These are phyloP conservation scores for Callinectes sapidus DNA, from an alignment of 2,888 invertebrate species.

Conservation along the genomic window DNA sequence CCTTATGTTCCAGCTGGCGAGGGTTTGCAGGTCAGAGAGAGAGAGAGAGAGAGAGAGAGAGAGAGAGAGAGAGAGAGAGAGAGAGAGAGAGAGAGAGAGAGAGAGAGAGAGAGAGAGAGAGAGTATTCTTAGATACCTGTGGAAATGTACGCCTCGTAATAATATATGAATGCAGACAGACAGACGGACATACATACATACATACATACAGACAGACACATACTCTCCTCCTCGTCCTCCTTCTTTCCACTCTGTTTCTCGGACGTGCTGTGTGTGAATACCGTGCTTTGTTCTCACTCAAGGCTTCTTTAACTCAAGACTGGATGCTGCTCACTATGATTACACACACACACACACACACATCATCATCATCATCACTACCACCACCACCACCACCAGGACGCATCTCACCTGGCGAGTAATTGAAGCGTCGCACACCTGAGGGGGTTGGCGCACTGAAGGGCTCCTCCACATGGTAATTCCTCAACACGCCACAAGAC, in stretches of 20 bases:
- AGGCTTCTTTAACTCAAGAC: neutral
- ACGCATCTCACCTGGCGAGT: neutral
- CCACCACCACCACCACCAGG: neutral
- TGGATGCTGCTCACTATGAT: neutral
- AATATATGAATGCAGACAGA: neutral
- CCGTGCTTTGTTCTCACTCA: neutral
- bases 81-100: neutral
- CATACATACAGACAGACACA: no score
- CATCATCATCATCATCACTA: no score
- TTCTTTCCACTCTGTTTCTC: neutral
- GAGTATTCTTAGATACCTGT: neutral
- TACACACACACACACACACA: neutral
- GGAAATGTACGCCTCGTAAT: neutral
- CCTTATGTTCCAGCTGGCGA: neutral
- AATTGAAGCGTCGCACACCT: neutral
- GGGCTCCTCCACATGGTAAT: neutral
- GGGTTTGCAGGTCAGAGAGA: neutral
- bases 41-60: neutral
- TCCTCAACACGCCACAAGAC: neutral
- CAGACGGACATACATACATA: no score
- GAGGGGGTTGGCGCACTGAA: neutral
- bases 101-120: slow-evolving; percentile 15
- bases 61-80: neutral
- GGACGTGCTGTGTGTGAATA: neutral
- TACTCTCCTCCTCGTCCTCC: neutral